These are phyloP conservation scores for Erythrocebus patas DNA, from an alignment of 2,113 vertebrate species.

Conservation along the genomic window DNA sequence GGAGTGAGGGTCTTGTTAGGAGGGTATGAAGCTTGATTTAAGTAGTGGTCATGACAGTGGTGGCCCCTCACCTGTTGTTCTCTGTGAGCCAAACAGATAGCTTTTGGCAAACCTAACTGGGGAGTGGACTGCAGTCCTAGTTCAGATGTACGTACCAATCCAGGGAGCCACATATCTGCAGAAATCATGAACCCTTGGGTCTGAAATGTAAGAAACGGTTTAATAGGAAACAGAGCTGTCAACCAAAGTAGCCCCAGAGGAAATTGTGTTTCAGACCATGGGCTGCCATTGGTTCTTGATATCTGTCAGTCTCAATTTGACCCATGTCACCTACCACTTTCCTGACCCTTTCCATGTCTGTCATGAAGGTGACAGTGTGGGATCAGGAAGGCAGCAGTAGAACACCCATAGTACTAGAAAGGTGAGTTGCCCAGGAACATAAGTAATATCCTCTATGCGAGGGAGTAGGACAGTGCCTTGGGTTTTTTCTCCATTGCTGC, in stretches of 20 bases:
- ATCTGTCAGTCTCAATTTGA: background rate
- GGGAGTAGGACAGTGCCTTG: background rate
- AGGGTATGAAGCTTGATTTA: background rate
- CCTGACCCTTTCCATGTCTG: background rate
- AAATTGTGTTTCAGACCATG: background rate
- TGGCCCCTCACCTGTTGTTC: background rate
- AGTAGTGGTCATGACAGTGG: background rate
- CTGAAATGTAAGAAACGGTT: constrained; percentile 72
- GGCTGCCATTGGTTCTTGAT: background rate
- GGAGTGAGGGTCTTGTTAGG: background rate
- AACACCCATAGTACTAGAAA: background rate
- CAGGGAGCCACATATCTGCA: constrained; percentile 82
- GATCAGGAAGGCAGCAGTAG: background rate
- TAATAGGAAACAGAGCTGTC: background rate
- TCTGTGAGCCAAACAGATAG: background rate
- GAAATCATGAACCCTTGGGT: constrained; percentile 78
- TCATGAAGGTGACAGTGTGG: background rate
- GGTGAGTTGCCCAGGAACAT: background rate
- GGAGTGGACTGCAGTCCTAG: rapidly evolving
- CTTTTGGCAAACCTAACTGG: background rate
- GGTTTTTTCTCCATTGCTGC: background rate
- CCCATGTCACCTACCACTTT: background rate
- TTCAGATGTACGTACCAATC: constrained; percentile 84
- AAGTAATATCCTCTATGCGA: background rate
- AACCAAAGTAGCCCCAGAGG: background rate